Conservation (phyloP, 2,797 vertebrate species). For the Artibeus jamaicensis region DNA sequence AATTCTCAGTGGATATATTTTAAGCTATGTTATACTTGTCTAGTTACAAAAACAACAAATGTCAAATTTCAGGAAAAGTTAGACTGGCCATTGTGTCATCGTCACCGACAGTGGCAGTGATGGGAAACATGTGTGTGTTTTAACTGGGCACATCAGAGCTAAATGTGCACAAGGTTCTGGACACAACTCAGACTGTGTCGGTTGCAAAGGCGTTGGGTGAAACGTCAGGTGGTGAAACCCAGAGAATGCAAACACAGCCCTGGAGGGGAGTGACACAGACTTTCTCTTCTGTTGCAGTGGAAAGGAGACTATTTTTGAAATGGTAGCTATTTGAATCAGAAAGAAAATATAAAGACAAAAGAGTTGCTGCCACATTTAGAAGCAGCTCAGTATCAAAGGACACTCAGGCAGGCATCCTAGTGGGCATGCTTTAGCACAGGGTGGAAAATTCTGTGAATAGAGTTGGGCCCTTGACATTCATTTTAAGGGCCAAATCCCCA, state of each 20-base stretch:
- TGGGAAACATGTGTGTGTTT: not conserved
- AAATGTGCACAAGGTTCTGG: not conserved
- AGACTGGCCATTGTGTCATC: not conserved
- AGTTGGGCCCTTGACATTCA: not conserved
- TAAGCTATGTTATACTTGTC: not conserved
- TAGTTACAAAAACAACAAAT: not conserved
- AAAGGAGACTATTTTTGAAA: conserved; percentile 36
- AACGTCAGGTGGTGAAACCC: conserved; percentile 46
- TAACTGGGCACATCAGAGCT: conserved; percentile 40
- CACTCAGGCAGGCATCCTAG: not conserved
- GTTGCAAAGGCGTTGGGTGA: conserved; percentile 53
- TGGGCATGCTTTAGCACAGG: not conserved
- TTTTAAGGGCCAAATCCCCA: not conserved
- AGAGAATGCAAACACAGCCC: conserved; percentile 1
- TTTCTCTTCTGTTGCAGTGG: conserved; percentile 41
- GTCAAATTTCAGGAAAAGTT: not conserved
- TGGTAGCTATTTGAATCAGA: conserved; percentile 21
- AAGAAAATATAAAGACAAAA: not conserved
- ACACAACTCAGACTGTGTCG: not conserved
- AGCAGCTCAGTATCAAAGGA: not conserved
- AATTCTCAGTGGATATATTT: not conserved
- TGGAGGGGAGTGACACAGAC: conserved; percentile 34
- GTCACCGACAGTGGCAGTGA: not conserved
- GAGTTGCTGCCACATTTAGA: not conserved
- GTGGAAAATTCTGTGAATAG: not conserved